phyloP scores from a whole-genome alignment of 2,113 vertebrate species.

The Neogobius melanostomus region DNA sequence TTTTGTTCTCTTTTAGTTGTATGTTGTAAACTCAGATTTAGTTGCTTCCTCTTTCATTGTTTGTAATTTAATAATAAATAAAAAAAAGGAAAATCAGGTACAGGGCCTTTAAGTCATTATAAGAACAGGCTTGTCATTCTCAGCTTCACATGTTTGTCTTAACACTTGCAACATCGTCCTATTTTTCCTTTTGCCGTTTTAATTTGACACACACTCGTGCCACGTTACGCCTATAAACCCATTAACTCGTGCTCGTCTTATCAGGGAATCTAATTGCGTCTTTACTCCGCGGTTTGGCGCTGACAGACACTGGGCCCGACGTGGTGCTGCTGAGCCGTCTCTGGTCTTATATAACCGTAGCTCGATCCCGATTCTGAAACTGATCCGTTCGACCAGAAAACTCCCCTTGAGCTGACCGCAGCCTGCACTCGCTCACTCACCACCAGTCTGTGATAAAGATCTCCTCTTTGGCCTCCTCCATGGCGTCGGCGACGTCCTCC shows the following conservation, averaged over 20 bases:
- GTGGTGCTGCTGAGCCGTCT: background rate
- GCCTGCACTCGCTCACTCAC: slow-evolving; percentile 72
- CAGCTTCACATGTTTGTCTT: too few relatives aligned
- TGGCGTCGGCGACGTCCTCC: slow-evolving; percentile 90
- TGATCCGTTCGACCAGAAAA: slow-evolving; percentile 59
- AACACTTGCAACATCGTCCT: too few relatives aligned
- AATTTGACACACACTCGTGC: too few relatives aligned
- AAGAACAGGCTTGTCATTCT: too few relatives aligned
- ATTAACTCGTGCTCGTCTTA: background rate
- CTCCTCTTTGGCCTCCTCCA: slow-evolving; percentile 92
- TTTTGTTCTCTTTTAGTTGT: too few relatives aligned
- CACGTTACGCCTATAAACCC: background rate
- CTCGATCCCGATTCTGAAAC: slow-evolving; percentile 48
- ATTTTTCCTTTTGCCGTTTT: too few relatives aligned
- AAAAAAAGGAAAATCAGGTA: too few relatives aligned
- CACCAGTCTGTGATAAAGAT: slow-evolving; percentile 99
- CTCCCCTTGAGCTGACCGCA: slow-evolving; percentile 46
- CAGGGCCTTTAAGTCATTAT: too few relatives aligned
- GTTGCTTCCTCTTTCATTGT: too few relatives aligned
- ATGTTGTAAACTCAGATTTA: too few relatives aligned
- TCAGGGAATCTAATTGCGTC: background rate
- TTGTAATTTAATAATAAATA: too few relatives aligned
- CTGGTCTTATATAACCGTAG: slow-evolving; percentile 33
- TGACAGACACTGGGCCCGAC: slow-evolving; percentile 3
- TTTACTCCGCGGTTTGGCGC: background rate